phyloP scores from a whole-genome alignment of 2,113 vertebrate species.

The Cinclus mexicanus region DNA sequence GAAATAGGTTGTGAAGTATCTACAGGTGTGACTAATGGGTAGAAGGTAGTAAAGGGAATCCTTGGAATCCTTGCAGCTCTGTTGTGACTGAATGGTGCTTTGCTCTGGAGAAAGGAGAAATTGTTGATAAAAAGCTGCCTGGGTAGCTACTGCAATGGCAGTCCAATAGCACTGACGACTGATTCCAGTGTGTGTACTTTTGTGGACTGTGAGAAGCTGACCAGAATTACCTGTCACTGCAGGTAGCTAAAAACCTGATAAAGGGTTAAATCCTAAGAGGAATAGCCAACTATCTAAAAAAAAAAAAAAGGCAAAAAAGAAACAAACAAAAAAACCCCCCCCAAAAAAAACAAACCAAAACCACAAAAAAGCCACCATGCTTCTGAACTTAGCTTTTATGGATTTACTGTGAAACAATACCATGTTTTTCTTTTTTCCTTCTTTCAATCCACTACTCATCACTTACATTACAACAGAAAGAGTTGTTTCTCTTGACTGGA shows the following conservation, averaged over 20 bases:
- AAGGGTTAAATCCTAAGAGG: not conserved
- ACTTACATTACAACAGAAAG: not conserved
- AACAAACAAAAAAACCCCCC: not conserved
- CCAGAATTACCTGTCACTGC: not conserved
- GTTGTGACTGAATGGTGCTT: not conserved
- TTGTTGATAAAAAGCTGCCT: not conserved
- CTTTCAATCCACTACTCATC: not conserved
- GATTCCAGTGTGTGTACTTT: not conserved
- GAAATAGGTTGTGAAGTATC: not conserved
- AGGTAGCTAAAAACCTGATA: not conserved
- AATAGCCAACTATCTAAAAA: not conserved
- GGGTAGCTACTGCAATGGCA: not conserved
- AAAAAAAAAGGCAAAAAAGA: not conserved
- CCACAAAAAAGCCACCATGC: rapidly evolving
- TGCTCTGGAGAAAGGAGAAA: not conserved
- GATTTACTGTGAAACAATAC: not conserved
- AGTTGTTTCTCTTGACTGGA: not conserved
- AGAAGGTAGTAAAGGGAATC: not conserved
- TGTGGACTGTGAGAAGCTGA: not conserved
- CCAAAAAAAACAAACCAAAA: not conserved
- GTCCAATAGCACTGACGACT: not conserved
- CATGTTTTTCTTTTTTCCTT: not conserved
- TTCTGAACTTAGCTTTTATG: not conserved
- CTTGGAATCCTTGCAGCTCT: not conserved
- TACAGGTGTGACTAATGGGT: not conserved